A percentile compares a stretch with the other conserved stretches of the same genome.
phyloP scores from a whole-genome alignment of 2,797 vertebrate species.

The Hemibagrus guttatus region DNA sequence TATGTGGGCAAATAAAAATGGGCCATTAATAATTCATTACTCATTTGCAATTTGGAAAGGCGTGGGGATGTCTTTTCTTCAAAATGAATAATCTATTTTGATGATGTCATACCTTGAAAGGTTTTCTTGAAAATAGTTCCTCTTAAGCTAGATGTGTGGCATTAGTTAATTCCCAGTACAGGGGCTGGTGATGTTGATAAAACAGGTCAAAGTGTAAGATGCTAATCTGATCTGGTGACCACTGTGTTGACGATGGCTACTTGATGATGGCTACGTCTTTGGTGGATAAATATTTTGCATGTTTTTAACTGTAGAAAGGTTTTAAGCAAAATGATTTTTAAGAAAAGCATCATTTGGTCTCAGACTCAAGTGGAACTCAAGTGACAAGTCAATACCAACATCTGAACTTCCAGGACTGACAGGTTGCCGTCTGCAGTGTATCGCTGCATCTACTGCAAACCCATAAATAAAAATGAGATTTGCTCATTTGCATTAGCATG shows the following conservation, averaged over 20 bases:
- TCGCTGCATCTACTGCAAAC: conserved; percentile 2
- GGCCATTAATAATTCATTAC: neutral
- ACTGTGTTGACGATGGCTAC: neutral
- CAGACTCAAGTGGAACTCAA: neutral
- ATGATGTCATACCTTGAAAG: neutral
- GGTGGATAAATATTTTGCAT: neutral
- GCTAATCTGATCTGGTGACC: neutral
- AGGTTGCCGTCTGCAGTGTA: neutral
- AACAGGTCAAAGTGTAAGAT: neutral
- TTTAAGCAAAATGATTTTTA: neutral
- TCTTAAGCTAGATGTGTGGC: neutral
- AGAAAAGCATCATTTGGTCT: neutral
- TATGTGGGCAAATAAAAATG: neutral
- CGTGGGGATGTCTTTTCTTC: too few relatives aligned
- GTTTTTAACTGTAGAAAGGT: neutral
- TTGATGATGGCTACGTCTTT: neutral
- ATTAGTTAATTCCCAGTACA: neutral
- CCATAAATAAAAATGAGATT: conserved; percentile 4
- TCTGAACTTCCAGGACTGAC: neutral
- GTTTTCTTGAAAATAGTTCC: neutral
- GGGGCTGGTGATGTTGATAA: neutral
- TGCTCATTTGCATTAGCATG: conserved; percentile 14
- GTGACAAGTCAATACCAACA: neutral
- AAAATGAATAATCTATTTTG: neutral
- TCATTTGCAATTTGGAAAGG: neutral